Evolutionary conservation across 2,113 vertebrate genomes (phyloP), one percentile per base, ranked within the genome.

Genomic region (Ptyas mucosa): DNA sequence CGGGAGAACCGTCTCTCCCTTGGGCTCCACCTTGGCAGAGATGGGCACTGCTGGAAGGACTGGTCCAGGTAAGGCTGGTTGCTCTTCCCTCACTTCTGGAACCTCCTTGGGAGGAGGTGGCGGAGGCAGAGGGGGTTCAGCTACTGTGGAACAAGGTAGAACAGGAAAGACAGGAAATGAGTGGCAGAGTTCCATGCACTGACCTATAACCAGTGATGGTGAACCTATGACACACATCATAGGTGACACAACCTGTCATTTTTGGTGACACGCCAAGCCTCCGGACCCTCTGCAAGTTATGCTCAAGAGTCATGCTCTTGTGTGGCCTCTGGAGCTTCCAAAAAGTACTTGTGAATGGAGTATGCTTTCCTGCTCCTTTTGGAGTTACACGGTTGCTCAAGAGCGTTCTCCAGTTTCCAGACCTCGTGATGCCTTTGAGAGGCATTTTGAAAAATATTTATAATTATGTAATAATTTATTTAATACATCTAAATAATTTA

Each of bases 61-160:
- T 0, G 93, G 93, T 8, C 10, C 87, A 29, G 57, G 52, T 89
- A 91, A 43, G 5, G 95, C 57, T 88, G 88, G 58, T 3, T 95
- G 54, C 29, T 97, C 96, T 93, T 98, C 98, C 93, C 98, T 97
- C 85, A 75, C 96, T 88, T 98, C 98, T 69, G 95, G 97, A 55
- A 96, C 94, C 93, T 97, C 95, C 93, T 98, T 90, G 96, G 96
- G 64, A 97, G 94, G 92, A 96, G 94, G 3, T 97, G 94, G 93
- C 96, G 94, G 4, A 46, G 87, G 7, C 69, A 46, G 23, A 11
- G 97, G 98, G 6, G 95, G 90, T 89, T 98, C 98, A 97, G 94
- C 95, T 97, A 85, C 10, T 15, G 91, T n/a, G 89, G 18, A 15
- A 1, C n/a, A 53, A 43, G 90, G 26, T 5, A 61, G 23, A 24